Percentiles rank a stretch among this genome's conserved stretches.
These are phyloP conservation scores for Dastarcus helophoroides DNA, from an alignment of 2,888 invertebrate genomes.

Conservation along the genomic window DNA sequence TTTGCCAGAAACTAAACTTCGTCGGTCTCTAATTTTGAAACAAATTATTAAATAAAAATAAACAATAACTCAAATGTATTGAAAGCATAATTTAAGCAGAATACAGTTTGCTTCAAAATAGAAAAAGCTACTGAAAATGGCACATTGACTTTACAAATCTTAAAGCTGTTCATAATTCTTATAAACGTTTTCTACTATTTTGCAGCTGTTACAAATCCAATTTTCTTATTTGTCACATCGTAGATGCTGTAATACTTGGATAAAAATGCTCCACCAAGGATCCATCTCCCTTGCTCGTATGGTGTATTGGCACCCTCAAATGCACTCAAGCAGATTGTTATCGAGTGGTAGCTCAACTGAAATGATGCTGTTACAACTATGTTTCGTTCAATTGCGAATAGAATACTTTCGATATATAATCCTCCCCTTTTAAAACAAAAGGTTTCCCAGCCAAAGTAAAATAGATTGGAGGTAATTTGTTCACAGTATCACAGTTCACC, in stretches of 20 bases:
- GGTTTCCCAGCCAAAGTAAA: slow-evolving; percentile 46
- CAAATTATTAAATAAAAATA: too few relatives aligned
- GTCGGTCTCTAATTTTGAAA: too few relatives aligned
- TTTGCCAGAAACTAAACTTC: too few relatives aligned
- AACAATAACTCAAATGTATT: too few relatives aligned
- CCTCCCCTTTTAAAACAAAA: slow-evolving; percentile 48
- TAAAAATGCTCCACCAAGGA: slow-evolving; percentile 40
- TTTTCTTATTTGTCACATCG: slow-evolving; percentile 30
- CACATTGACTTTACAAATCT: too few relatives aligned
- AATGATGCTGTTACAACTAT: slow-evolving; percentile 18
- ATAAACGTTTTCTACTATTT: too few relatives aligned
- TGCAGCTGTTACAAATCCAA: slow-evolving; percentile 37
- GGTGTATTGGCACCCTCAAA: slow-evolving; percentile 26
- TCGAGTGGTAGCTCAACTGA: slow-evolving; percentile 30
- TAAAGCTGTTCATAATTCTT: too few relatives aligned
- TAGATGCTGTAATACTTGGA: slow-evolving; percentile 40
- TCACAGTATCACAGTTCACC: slow-evolving; percentile 49
- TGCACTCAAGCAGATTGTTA: slow-evolving; percentile 37
- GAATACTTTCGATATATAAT: slow-evolving; percentile 45
- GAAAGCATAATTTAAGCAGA: too few relatives aligned
- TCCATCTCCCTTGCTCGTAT: slow-evolving; percentile 28
- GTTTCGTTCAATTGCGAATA: slow-evolving; percentile 2
- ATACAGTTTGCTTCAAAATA: too few relatives aligned
- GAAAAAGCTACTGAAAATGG: too few relatives aligned
- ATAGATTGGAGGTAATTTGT: slow-evolving; percentile 46